Conservation (phyloP, 2,797 vertebrate genomes). For the Takifugu ocellatus region DNA sequence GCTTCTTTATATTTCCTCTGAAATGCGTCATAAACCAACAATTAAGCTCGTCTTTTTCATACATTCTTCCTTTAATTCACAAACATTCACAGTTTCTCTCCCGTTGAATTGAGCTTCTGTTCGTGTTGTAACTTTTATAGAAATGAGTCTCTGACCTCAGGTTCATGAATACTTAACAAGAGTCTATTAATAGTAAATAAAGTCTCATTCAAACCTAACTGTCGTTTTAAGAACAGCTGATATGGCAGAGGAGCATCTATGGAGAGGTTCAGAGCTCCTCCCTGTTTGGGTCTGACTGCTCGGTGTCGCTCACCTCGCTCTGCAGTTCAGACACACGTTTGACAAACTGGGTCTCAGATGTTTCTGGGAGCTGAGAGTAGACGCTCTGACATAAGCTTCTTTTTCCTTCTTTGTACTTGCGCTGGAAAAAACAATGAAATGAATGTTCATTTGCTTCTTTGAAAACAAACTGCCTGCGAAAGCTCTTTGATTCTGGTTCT, state of each 20-base stretch:
- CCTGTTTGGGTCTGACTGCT: not conserved
- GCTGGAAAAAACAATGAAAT: constrained; percentile 26
- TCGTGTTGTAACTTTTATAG: too few species aligned
- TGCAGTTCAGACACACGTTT: constrained; percentile 43
- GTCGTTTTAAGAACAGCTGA: too few species aligned
- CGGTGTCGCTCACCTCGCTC: constrained; percentile 43
- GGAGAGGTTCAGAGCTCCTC: too few species aligned
- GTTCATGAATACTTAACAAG: too few species aligned
- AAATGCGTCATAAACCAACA: constrained; percentile 7
- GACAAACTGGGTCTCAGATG: constrained; percentile 74
- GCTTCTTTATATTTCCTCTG: constrained; percentile 86
- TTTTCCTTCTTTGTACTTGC: constrained; percentile 76
- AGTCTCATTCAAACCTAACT: too few species aligned
- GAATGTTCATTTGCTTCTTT: not conserved
- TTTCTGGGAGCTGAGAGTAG: constrained; percentile 86
- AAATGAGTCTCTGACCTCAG: too few species aligned
- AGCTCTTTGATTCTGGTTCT: constrained; percentile 22
- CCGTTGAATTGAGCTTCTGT: too few species aligned
- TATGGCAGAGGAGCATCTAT: not conserved
- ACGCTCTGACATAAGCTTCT: constrained; percentile 73
- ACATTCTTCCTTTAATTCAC: too few species aligned
- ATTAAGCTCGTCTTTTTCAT: not conserved
- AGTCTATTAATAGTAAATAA: too few species aligned
- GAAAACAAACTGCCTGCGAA: not conserved
- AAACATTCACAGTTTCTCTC: not conserved